phyloP scores from a whole-genome alignment of 2,888 invertebrate species.

The Callinectes sapidus region DNA sequence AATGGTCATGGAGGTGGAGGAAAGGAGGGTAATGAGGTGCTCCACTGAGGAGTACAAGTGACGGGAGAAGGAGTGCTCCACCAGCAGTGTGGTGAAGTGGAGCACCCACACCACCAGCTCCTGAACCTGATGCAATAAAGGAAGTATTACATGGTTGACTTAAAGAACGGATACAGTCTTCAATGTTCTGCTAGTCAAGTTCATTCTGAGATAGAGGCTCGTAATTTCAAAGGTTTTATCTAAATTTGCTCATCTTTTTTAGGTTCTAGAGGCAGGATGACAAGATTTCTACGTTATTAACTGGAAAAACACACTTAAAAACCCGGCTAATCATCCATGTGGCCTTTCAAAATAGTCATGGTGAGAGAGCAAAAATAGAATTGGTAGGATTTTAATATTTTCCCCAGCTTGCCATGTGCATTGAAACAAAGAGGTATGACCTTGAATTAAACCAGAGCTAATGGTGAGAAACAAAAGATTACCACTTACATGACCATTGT shows the following conservation, averaged over 20 bases:
- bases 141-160: neutral
- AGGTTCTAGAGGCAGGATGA: too few species aligned
- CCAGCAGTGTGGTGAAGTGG: conserved; percentile 87
- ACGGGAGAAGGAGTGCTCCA: conserved; percentile 91
- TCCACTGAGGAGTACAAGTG: conserved; percentile 92
- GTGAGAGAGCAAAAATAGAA: too few species aligned
- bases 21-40: conserved; percentile 85
- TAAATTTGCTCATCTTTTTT: too few species aligned
- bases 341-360: too few species aligned
- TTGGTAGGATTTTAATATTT: too few species aligned
- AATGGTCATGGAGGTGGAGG: conserved; percentile 86
- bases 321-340: too few species aligned
- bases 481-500: conserved; percentile 79
- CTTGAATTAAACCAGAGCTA: neutral
- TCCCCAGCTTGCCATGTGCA: neutral
- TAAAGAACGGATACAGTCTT: neutral
- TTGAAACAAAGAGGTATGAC: neutral
- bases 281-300: too few species aligned
- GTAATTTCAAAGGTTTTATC: too few species aligned
- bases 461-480: neutral
- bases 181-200: too few species aligned
- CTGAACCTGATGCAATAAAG: conserved; percentile 76
- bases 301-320: too few species aligned
- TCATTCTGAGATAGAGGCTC: too few species aligned
- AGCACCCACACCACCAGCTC: conserved; percentile 85